Percentiles rank a stretch among this genome's conserved stretches.
phyloP scores from a whole-genome alignment of 2,113 vertebrate species.

The Eretmodus cyanostictus region DNA sequence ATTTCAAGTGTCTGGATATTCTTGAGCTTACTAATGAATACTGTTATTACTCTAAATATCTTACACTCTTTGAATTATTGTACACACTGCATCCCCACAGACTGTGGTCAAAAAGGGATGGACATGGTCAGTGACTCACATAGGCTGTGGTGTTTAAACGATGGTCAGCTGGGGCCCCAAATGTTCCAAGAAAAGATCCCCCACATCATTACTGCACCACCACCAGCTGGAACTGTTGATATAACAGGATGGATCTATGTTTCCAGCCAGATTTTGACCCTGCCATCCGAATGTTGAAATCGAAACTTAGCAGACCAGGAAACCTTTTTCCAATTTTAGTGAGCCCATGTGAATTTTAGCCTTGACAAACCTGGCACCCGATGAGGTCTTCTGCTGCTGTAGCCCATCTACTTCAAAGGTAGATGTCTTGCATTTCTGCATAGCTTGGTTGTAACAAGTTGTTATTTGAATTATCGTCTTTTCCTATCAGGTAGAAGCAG shows the following conservation, averaged over 20 bases:
- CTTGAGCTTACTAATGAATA: neutral
- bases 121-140: neutral
- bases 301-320: neutral
- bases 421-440: neutral
- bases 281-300: neutral
- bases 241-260: neutral
- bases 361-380: neutral
- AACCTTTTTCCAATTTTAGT: neutral
- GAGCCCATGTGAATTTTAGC: neutral
- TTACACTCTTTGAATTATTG: neutral
- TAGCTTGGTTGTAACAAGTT: neutral
- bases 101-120: neutral
- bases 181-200: neutral
- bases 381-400: neutral
- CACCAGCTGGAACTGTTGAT: neutral
- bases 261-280: neutral
- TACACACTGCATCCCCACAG: neutral
- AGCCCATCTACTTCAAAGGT: neutral
- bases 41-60: neutral
- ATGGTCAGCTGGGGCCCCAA: neutral
- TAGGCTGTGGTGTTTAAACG: neutral
- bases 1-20: neutral
- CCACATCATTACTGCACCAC: neutral
- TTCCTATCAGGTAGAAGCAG: neutral
- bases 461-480: neutral